Evolutionary conservation across 2,888 invertebrate species (phyloP).

Genomic region (Meiosimyza decipiens): DNA sequence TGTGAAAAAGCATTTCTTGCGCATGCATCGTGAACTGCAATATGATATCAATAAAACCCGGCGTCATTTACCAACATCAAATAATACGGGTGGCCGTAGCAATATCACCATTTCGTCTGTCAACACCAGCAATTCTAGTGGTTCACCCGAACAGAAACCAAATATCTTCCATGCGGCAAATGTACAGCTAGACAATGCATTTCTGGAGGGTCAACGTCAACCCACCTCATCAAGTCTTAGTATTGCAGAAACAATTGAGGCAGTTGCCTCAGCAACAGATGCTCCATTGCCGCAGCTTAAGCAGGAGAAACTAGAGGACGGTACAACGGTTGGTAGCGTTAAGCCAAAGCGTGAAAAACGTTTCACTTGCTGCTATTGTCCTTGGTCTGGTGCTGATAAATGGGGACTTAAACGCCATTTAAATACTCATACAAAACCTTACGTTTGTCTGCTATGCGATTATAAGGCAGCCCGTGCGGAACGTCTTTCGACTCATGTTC

Average conservation of each 20-base stretch:
- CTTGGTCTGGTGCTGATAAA: slow-evolving; percentile 93
- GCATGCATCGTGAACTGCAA: slow-evolving; percentile 91
- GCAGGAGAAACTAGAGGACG: slow-evolving; percentile 64
- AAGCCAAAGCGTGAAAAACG: slow-evolving; percentile 75
- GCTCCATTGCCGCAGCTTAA: slow-evolving; percentile 62
- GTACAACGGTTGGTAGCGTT: slow-evolving; percentile 50
- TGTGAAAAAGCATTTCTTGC: slow-evolving; percentile 91
- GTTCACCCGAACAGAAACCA: slow-evolving; percentile 59
- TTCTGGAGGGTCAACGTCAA: slow-evolving; percentile 63
- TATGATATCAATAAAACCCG: slow-evolving; percentile 88
- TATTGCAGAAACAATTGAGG: slow-evolving; percentile 66
- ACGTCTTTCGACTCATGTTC: slow-evolving; percentile 87
- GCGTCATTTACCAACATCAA: slow-evolving; percentile 66
- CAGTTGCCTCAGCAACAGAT: slow-evolving; percentile 65
- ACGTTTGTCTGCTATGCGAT: slow-evolving; percentile 89
- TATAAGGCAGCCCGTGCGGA: slow-evolving; percentile 94
- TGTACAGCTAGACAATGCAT: slow-evolving; percentile 61
- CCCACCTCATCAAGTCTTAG: slow-evolving; percentile 65
- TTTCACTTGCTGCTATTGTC: slow-evolving; percentile 89
- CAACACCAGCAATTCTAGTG: slow-evolving; percentile 53
- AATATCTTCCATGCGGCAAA: slow-evolving; percentile 57
- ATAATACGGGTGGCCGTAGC: slow-evolving; percentile 68
- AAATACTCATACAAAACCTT: slow-evolving; percentile 93
- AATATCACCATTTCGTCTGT: slow-evolving; percentile 62
- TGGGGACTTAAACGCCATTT: slow-evolving; percentile 93